phyloP scores from a whole-genome alignment of 2,888 invertebrate genomes.

The Aspidapion aeneum region DNA sequence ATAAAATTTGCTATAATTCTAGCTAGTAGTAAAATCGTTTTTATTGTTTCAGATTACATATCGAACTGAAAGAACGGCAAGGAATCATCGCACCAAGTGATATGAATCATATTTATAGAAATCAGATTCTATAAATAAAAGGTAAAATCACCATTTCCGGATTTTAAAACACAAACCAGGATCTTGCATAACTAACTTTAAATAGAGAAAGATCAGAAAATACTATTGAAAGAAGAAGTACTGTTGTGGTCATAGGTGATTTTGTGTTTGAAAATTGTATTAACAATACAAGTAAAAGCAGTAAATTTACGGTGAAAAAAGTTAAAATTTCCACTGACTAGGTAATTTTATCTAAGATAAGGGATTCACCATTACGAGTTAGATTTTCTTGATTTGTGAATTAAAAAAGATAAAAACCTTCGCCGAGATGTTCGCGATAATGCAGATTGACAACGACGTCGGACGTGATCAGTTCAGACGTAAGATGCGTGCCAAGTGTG shows the following conservation, averaged over 20 bases:
- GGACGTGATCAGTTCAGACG: constrained; percentile 82
- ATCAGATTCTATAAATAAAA: neutral
- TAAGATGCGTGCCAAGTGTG: constrained; percentile 91
- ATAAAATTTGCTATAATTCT: no score
- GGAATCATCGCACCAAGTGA: no score
- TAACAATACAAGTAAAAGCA: neutral
- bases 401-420: no score
- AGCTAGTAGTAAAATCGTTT: no score
- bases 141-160: neutral
- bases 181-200: no score
- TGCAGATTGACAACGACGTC: constrained; percentile 86
- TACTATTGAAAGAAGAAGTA: neutral
- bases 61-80: neutral
- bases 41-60: neutral
- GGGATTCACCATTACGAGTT: neutral
- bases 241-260: no score
- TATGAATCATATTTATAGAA: neutral
- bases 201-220: neutral
- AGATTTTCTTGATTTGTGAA: neutral
- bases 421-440: constrained; percentile 81
- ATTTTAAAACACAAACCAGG: neutral
- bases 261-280: no score
- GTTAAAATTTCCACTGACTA: neutral
- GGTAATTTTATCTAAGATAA: neutral
- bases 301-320: neutral